A percentile compares a stretch with the other conserved stretches of the same genome.
Conservation (phyloP, 2,888 invertebrate genomes). For the Drosophila anomalata region DNA sequence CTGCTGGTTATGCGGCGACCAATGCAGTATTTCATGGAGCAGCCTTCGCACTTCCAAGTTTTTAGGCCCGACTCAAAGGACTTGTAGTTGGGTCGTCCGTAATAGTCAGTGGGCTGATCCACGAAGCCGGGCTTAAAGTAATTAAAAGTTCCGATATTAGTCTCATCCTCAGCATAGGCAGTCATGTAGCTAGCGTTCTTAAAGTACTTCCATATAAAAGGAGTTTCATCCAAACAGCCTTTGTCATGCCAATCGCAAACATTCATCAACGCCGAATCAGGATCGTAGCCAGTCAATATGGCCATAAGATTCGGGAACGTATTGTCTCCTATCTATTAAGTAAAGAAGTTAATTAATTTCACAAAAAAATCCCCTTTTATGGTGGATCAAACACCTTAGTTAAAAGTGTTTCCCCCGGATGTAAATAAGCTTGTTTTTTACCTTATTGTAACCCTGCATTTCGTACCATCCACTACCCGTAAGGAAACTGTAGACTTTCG, state of each 20-base stretch:
- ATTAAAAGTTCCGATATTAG: conserved; percentile 85
- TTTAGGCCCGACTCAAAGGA: conserved; percentile 85
- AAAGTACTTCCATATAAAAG: conserved; percentile 90
- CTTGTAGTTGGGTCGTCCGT: conserved; percentile 88
- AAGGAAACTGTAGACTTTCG: conserved; percentile 87
- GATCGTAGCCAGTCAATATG: conserved; percentile 88
- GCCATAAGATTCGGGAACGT: conserved; percentile 95
- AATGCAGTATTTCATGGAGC: conserved; percentile 84
- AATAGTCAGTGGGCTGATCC: conserved; percentile 90
- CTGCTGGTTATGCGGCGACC: conserved; percentile 87
- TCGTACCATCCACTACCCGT: conserved; percentile 87
- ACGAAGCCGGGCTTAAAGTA: conserved; percentile 88
- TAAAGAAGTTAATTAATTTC: not conserved
- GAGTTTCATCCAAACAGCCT: conserved; percentile 87
- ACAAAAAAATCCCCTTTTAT: no score
- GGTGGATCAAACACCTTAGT: no score
- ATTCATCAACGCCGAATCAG: conserved; percentile 82
- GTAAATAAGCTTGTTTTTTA: conserved; percentile 57
- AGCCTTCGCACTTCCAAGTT: conserved; percentile 39
- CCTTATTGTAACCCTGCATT: conserved; percentile 89
- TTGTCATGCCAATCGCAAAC: conserved; percentile 84
- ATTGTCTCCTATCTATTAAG: conserved; percentile 89
- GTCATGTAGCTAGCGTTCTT: conserved; percentile 89
- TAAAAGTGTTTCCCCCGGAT: no score
- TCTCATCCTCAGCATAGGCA: conserved; percentile 90